phyloP scores from a whole-genome alignment of 2,113 vertebrate genomes.

The Ornithorhynchus anatinus region DNA sequence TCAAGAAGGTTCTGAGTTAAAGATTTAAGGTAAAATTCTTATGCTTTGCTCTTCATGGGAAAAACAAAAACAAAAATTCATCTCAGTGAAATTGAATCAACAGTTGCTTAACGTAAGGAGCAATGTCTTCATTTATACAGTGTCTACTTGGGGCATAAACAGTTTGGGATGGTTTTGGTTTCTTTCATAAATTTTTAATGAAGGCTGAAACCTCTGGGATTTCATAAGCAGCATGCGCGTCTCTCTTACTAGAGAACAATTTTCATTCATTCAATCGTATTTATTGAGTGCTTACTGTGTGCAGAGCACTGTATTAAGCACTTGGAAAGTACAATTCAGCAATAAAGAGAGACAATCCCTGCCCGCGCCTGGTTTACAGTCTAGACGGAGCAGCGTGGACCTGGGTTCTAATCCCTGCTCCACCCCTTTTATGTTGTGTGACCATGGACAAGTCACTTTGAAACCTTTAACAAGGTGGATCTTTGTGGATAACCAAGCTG shows the following conservation, averaged over 20 bases:
- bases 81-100: conserved; percentile 28
- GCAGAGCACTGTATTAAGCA: no score
- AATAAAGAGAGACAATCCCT: no score
- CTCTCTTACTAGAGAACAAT: conserved; percentile 20
- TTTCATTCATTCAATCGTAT: background rate
- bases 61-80: conserved; percentile 4
- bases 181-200: conserved; percentile 7
- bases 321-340: no score
- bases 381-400: no score
- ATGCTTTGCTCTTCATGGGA: conserved; percentile 19
- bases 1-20: conserved; percentile 4
- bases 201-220: conserved; percentile 17
- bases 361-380: no score
- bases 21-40: conserved; percentile 3
- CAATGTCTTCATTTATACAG: conserved; percentile 40
- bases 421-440: no score
- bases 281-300: no score
- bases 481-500: no score
- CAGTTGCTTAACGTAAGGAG: conserved; percentile 37
- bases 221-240: conserved; percentile 11
- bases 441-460: no score
- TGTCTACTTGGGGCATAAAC: conserved; percentile 24
- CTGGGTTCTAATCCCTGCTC: no score
- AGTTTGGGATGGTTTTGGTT: conserved; percentile 15
- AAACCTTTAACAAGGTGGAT: no score